Evolutionary conservation across 2,888 invertebrate species (phyloP).

Genomic region (Entomobrya proxima): DNA sequence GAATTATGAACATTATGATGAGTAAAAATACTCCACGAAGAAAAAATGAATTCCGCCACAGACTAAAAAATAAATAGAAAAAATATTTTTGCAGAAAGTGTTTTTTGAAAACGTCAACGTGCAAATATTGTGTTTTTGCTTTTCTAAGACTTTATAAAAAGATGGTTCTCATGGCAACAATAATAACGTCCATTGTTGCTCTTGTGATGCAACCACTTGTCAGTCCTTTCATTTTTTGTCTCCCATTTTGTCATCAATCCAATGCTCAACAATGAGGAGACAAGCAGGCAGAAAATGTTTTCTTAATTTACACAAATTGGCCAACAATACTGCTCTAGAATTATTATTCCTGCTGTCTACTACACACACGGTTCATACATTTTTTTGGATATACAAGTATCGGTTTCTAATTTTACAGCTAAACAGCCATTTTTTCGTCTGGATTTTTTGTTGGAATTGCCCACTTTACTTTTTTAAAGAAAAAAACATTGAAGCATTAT

Average conservation of each 20-base stretch:
- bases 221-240: background rate
- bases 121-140: background rate
- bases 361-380: background rate
- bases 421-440: background rate
- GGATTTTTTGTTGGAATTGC: background rate
- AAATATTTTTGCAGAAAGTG: background rate
- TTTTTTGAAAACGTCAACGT: background rate
- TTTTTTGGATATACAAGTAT: no score
- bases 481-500: background rate
- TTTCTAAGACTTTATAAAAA: constrained; percentile 3
- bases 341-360: background rate
- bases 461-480: background rate
- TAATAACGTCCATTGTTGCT: constrained; percentile 20
- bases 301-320: constrained; percentile 18
- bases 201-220: background rate
- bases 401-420: background rate
- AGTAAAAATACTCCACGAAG: background rate
- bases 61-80: background rate
- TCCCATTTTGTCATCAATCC: background rate
- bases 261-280: background rate
- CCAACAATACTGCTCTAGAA: constrained; percentile 1
- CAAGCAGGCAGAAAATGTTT: constrained; percentile 16
- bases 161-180: constrained; percentile 26
- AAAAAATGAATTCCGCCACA: no score
- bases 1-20: constrained; percentile 1